These are phyloP conservation scores for Cephus pulcher DNA, from an alignment of 2,888 invertebrate species.

Conservation along the genomic window DNA sequence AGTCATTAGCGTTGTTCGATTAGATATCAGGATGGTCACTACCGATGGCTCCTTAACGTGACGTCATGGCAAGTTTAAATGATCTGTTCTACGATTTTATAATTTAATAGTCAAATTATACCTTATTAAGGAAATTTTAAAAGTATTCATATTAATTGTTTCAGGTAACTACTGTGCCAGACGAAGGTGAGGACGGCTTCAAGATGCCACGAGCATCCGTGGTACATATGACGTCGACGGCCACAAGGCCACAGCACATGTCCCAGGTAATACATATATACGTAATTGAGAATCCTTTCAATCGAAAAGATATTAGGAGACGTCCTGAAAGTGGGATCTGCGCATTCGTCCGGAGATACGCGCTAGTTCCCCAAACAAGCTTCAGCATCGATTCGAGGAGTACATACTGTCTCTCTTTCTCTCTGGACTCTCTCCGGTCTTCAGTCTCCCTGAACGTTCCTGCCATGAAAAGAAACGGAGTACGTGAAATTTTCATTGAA, in stretches of 20 bases:
- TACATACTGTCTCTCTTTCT: neutral
- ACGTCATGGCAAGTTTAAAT: neutral
- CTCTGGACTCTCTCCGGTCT: neutral
- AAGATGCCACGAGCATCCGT: conserved; percentile 63
- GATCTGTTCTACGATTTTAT: neutral
- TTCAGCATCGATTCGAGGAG: neutral
- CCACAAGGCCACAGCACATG: conserved; percentile 63
- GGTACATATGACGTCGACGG: conserved; percentile 64
- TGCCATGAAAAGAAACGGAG: conserved; percentile 14
- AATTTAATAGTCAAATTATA: neutral
- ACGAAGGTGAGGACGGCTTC: conserved; percentile 60
- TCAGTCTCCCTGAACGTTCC: neutral
- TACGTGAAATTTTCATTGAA: conserved; percentile 36
- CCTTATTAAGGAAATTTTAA: neutral
- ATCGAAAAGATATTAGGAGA: neutral
- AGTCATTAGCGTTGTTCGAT: neutral
- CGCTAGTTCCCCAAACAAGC: neutral
- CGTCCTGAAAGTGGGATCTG: neutral
- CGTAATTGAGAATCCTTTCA: neutral
- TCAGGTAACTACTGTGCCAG: conserved; percentile 63
- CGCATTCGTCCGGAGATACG: neutral
- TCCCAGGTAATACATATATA: conserved; percentile 50
- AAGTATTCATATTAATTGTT: conserved; percentile 28
- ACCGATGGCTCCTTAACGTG: neutral
- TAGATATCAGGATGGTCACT: neutral